phyloP scores from a whole-genome alignment of 2,888 invertebrate genomes.

The Nomada ruficornis region DNA sequence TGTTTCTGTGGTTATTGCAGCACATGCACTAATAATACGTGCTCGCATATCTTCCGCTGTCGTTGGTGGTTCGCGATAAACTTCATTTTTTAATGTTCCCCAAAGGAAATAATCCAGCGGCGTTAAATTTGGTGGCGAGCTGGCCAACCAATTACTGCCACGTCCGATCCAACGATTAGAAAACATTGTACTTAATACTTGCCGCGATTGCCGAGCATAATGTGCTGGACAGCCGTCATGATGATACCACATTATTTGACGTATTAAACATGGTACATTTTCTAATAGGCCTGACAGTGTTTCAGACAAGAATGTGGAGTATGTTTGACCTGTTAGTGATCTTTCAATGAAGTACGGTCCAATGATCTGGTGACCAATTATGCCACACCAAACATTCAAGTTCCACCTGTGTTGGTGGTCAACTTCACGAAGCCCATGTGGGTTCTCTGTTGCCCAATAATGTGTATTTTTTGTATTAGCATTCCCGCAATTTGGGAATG shows the following conservation, averaged over 20 bases:
- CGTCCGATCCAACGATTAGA: too few species aligned
- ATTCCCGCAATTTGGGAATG: constrained; percentile 5
- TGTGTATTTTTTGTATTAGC: not conserved
- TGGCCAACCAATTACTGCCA: too few species aligned
- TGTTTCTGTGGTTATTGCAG: too few species aligned
- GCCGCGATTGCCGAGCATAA: too few species aligned
- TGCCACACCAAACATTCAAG: constrained; percentile 9
- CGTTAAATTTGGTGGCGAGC: too few species aligned
- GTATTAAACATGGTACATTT: constrained; percentile 1
- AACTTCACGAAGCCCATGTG: constrained; percentile 1
- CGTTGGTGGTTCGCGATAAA: too few species aligned
- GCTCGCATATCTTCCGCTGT: too few species aligned
- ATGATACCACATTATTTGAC: constrained; percentile 5
- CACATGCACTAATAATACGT: too few species aligned
- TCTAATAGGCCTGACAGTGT: not conserved
- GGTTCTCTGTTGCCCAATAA: constrained; percentile 1
- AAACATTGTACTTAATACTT: too few species aligned
- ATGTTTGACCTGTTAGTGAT: not conserved
- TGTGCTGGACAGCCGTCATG: not conserved
- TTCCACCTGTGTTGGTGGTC: not conserved
- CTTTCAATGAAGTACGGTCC: not conserved
- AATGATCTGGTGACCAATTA: not conserved
- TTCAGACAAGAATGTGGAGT: not conserved
- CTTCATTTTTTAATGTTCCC: too few species aligned
- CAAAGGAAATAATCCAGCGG: too few species aligned